Conservation (phyloP, 1,140 invertebrate genomes). For the Anoplophora glabripennis region DNA sequence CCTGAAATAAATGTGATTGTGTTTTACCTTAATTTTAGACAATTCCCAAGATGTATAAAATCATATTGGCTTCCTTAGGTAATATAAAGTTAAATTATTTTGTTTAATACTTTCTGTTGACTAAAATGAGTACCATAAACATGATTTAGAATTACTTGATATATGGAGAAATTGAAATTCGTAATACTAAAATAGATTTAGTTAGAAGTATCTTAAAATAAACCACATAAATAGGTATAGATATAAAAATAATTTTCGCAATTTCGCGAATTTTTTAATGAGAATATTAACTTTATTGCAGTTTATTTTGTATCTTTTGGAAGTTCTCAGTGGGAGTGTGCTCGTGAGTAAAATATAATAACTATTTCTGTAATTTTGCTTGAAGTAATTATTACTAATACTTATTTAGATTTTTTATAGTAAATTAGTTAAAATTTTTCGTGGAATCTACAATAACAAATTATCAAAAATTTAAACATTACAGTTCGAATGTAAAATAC, state of each 20-base stretch:
- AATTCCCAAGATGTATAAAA: constrained; percentile 13
- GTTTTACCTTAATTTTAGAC: background rate
- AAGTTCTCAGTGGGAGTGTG: constrained; percentile 38
- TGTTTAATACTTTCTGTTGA: too few relatives aligned
- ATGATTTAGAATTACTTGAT: too few relatives aligned
- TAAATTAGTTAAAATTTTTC: constrained; percentile 24
- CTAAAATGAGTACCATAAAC: too few relatives aligned
- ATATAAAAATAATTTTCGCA: background rate
- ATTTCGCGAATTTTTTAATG: constrained; percentile 6
- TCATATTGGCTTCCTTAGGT: constrained; percentile 14
- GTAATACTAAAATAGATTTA: background rate
- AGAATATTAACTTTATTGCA: constrained; percentile 31
- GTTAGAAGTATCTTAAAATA: background rate
- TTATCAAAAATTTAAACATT: constrained; percentile 17
- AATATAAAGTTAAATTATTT: background rate
- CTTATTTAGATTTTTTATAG: constrained; percentile 25
- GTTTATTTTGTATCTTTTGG: constrained; percentile 39
- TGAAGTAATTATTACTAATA: constrained; percentile 25
- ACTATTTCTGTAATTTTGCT: constrained; percentile 28
- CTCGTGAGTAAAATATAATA: constrained; percentile 36
- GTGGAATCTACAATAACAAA: constrained; percentile 13
- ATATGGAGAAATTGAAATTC: too few relatives aligned
- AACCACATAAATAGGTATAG: constrained; percentile 2
- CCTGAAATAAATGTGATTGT: constrained; percentile 15
- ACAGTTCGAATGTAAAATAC: background rate